Evolutionary conservation across 2,797 vertebrate genomes (phyloP).

Genomic region (Novumbra hubbsi): DNA sequence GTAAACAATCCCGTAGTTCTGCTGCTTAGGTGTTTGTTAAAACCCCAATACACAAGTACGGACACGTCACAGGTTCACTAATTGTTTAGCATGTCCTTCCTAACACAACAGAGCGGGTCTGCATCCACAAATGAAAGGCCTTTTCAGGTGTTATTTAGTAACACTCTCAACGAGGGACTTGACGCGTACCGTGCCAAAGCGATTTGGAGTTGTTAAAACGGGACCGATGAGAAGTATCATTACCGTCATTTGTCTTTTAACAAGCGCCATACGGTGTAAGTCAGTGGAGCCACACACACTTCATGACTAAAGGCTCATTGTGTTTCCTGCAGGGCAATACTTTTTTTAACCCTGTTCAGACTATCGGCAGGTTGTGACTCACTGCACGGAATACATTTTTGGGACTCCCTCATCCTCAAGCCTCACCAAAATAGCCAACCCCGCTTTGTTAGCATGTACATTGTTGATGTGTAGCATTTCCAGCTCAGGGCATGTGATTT

Average conservation of each 20-base stretch:
- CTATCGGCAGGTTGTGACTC: background rate
- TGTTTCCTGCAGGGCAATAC: slow-evolving; percentile 23
- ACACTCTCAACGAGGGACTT: background rate
- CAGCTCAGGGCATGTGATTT: background rate
- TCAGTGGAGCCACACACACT: no score
- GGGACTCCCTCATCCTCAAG: background rate
- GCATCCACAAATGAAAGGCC: background rate
- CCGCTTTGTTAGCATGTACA: background rate
- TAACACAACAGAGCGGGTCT: background rate
- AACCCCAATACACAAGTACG: background rate
- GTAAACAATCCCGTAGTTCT: background rate
- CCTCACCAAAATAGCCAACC: background rate
- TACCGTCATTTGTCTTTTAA: background rate
- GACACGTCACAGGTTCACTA: background rate
- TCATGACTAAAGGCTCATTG: slow-evolving; percentile 8
- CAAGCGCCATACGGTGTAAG: no score
- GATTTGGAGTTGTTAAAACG: background rate
- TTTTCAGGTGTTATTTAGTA: no score
- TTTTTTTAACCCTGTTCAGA: background rate
- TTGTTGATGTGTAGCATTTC: background rate
- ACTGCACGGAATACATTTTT: background rate
- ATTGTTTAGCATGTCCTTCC: background rate
- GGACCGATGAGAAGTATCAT: no score
- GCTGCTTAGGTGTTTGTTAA: background rate
- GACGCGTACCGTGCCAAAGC: no score